phyloP scores from a whole-genome alignment of 2,797 vertebrate species.

The Geotrypetes seraphini region DNA sequence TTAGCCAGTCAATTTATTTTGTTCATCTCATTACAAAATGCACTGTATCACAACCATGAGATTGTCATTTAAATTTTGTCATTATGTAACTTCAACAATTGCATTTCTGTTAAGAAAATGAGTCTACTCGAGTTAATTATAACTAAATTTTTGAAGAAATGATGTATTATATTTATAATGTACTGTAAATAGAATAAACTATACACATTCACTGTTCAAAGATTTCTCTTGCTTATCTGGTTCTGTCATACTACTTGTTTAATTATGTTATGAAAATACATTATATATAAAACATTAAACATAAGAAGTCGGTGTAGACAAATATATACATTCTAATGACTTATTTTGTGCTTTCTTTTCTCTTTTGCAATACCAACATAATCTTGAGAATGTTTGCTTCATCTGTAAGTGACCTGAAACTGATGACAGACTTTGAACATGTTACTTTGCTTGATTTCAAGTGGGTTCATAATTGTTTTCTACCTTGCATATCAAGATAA shows the following conservation, averaged over 20 bases:
- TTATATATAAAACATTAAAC: slow-evolving; percentile 15
- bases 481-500: too few relatives aligned
- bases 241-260: slow-evolving; percentile 3
- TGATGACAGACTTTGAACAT: too few relatives aligned
- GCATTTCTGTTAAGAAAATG: slow-evolving; percentile 71
- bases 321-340: slow-evolving; percentile 1
- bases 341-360: background rate
- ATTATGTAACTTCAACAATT: slow-evolving; percentile 61
- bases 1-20: slow-evolving; percentile 34
- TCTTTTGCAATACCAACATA: background rate
- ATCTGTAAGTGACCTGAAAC: too few relatives aligned
- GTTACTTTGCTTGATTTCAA: too few relatives aligned
- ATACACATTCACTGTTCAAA: slow-evolving; percentile 61
- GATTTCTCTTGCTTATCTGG: slow-evolving; percentile 16
- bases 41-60: slow-evolving; percentile 55
- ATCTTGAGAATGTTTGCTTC: too few relatives aligned
- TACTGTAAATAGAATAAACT: slow-evolving; percentile 97
- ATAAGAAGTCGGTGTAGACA: slow-evolving; percentile 12
- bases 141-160: slow-evolving; percentile 78
- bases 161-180: slow-evolving; percentile 98
- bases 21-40: slow-evolving; percentile 53
- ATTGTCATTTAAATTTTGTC: slow-evolving; percentile 49
- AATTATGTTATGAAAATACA: slow-evolving; percentile 8
- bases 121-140: slow-evolving; percentile 61
- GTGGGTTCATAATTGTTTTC: too few relatives aligned